Conservation (phyloP, 2,888 invertebrate species). For the Willowsia nigromaculata region DNA sequence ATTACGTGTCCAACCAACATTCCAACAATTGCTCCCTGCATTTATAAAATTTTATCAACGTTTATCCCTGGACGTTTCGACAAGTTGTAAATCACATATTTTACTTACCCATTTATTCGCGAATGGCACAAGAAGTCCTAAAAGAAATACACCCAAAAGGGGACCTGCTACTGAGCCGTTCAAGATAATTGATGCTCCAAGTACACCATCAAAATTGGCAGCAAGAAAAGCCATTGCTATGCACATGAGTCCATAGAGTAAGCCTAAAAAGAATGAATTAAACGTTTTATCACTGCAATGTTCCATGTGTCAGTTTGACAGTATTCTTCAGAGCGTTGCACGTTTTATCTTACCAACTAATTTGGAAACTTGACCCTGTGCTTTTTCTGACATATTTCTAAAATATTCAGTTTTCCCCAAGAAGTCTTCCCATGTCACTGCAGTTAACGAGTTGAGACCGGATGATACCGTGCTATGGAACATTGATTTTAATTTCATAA, state of each 20-base stretch:
- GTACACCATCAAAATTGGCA: constrained; percentile 73
- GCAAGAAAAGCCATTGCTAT: constrained; percentile 72
- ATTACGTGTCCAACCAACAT: constrained; percentile 88
- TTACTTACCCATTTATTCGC: constrained; percentile 89
- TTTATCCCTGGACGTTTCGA: no score
- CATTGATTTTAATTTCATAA: neutral
- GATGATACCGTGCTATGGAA: constrained; percentile 79
- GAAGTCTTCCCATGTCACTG: constrained; percentile 79
- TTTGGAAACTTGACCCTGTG: constrained; percentile 74
- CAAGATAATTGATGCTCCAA: constrained; percentile 75
- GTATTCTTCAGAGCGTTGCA: no score
- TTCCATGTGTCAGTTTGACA: no score
- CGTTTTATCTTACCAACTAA: constrained; percentile 75
- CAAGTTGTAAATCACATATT: no score
- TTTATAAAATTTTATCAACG: neutral
- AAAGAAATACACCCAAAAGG: constrained; percentile 84
- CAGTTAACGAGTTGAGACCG: constrained; percentile 79
- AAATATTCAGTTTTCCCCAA: constrained; percentile 68
- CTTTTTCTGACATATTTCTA: constrained; percentile 62
- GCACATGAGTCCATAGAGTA: constrained; percentile 66
- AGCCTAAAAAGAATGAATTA: constrained; percentile 24
- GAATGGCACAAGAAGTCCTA: constrained; percentile 90
- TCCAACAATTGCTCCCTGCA: constrained; percentile 87
- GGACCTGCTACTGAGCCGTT: constrained; percentile 79
- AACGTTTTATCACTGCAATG: neutral